phyloP scores from a whole-genome alignment of 2,888 invertebrate species.

The Pristionchus japonicus region DNA sequence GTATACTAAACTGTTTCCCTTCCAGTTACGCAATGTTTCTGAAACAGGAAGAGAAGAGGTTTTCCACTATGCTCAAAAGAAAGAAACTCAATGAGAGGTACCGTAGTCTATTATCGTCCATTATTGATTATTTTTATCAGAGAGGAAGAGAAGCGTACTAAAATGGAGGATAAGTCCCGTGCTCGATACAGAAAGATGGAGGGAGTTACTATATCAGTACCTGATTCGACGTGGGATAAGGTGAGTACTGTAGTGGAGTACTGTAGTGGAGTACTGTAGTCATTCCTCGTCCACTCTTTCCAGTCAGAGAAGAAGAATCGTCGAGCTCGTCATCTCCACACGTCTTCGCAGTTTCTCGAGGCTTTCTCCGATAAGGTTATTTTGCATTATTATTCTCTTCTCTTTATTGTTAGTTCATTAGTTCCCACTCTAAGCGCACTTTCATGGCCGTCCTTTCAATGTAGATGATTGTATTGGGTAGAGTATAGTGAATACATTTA shows the following conservation, averaged over 20 bases:
- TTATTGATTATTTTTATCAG: constrained; percentile 23
- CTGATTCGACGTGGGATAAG: constrained; percentile 49
- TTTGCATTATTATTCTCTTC: neutral
- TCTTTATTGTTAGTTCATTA: neutral
- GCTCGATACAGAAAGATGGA: constrained; percentile 49
- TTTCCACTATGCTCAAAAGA: constrained; percentile 44
- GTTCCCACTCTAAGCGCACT: too few relatives aligned
- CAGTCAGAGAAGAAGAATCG: constrained; percentile 74
- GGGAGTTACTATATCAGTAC: constrained; percentile 54
- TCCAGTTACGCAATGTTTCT: constrained; percentile 55
- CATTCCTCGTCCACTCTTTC: constrained; percentile 79
- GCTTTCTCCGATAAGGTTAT: constrained; percentile 49
- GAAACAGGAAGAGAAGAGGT: constrained; percentile 55
- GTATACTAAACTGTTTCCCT: neutral
- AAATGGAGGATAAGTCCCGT: constrained; percentile 47
- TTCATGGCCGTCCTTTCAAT: too few relatives aligned
- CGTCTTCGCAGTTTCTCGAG: constrained; percentile 47
- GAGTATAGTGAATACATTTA: neutral
- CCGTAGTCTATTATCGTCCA: neutral
- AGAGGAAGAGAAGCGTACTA: constrained; percentile 55
- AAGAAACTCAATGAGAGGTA: constrained; percentile 43
- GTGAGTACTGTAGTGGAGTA: constrained; percentile 23
- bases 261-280: too few relatives aligned
- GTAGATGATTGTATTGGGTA: neutral
- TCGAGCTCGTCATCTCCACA: constrained; percentile 52